Evolutionary conservation across 1,140 invertebrate genomes (phyloP).

Genomic region (Oncopeltus fasciatus): DNA sequence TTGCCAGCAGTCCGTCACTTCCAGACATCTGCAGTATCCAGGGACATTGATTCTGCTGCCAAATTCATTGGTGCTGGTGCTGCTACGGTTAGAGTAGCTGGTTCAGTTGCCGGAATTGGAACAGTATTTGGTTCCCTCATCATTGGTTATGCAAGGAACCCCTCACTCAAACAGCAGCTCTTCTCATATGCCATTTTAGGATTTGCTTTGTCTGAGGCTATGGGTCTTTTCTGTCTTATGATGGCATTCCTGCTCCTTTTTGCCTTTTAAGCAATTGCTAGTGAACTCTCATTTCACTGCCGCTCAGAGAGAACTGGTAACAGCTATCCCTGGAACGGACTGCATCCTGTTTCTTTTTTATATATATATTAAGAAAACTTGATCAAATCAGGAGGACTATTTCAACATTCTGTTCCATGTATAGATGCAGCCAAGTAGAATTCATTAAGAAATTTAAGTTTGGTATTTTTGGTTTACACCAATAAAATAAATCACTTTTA

Average conservation of each 20-base stretch:
- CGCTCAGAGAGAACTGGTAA: conserved; percentile 3
- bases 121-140: conserved; percentile 98
- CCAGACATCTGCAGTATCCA: conserved; percentile 78
- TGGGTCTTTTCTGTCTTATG: conserved; percentile 99
- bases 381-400: neutral
- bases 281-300: conserved; percentile 14
- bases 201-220: conserved; percentile 98
- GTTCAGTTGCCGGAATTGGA: conserved; percentile 98
- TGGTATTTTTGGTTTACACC: too few species aligned
- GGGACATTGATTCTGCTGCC: conserved; percentile 99
- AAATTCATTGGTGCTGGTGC: conserved; percentile 99
- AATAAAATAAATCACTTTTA: too few species aligned
- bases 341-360: conserved; percentile 9
- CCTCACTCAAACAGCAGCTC: conserved; percentile 94
- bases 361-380: neutral
- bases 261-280: conserved; percentile 72
- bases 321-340: conserved; percentile 11
- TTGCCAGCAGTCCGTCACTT: conserved; percentile 59
- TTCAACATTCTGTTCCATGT: conserved; percentile 5
- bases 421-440: conserved; percentile 12
- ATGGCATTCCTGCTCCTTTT: conserved; percentile 99
- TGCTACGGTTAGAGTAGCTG: conserved; percentile 98
- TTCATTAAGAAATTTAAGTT: too few species aligned
- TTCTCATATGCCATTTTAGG: conserved; percentile 99
- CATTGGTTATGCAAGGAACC: conserved; percentile 98